A percentile compares a stretch with the other conserved stretches of the same genome.
Evolutionary conservation across 2,797 vertebrate genomes (phyloP).

Genomic region (Micropoecilia bifurca): DNA sequence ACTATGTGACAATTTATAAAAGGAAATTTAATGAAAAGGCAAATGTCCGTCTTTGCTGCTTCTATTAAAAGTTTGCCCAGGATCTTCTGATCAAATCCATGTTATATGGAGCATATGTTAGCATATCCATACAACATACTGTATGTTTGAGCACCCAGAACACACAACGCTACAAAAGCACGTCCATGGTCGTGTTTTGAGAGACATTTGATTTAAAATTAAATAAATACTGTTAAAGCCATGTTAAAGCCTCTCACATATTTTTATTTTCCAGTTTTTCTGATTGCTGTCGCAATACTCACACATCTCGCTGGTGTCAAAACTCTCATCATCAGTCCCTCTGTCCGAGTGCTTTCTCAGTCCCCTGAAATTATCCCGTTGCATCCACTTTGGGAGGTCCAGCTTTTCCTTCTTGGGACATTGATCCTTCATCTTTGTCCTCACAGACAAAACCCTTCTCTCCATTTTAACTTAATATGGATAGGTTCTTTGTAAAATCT

Average conservation of each 20-base stretch:
- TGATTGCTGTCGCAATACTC: conserved; percentile 59
- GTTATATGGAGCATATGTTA: no score
- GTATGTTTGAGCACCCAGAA: neutral
- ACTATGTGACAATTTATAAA: neutral
- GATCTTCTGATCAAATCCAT: neutral
- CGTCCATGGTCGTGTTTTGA: no score
- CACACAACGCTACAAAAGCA: neutral
- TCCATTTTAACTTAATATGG: conserved; percentile 62
- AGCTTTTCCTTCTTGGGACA: conserved; percentile 68
- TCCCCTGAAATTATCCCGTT: conserved; percentile 52
- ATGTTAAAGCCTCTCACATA: neutral
- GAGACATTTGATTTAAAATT: neutral
- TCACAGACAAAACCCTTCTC: conserved; percentile 56
- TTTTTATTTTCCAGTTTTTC: neutral
- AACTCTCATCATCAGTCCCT: conserved; percentile 72
- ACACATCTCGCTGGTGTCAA: conserved; percentile 82
- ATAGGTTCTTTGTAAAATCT: neutral
- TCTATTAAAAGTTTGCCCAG: neutral
- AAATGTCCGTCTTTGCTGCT: neutral
- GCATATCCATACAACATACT: no score
- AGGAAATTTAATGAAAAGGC: neutral
- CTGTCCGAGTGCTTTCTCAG: conserved; percentile 54
- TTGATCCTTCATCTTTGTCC: conserved; percentile 54
- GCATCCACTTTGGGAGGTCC: conserved; percentile 74
- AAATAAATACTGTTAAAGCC: neutral